phyloP scores from a whole-genome alignment of 2,888 invertebrate species.

The Gandaritis pyraliata region DNA sequence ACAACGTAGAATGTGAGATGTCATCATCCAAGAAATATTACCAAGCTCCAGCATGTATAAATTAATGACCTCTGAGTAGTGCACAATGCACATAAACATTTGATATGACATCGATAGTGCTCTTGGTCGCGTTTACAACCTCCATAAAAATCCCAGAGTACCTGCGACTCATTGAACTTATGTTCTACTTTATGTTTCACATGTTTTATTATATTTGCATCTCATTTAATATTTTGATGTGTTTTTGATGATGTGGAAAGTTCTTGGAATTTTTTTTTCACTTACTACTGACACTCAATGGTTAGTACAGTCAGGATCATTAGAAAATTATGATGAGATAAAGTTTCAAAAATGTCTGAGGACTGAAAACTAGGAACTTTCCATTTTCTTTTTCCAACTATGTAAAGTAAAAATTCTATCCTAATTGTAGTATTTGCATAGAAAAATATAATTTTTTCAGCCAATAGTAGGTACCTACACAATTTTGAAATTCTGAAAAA shows the following conservation, averaged over 20 bases:
- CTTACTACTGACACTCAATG: too few species aligned
- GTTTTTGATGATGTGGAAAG: background rate
- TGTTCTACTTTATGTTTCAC: constrained; percentile 5
- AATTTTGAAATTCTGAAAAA: too few species aligned
- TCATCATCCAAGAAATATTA: constrained; percentile 13
- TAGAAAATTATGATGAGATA: too few species aligned
- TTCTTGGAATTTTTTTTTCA: too few species aligned
- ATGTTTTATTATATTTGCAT: background rate
- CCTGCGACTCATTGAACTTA: constrained; percentile 12
- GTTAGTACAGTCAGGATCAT: too few species aligned
- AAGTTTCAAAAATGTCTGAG: too few species aligned
- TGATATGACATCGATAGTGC: constrained; percentile 70
- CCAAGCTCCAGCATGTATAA: constrained; percentile 44
- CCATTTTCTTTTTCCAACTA: too few species aligned
- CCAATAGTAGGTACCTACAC: too few species aligned
- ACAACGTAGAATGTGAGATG: background rate
- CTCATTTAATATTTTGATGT: background rate
- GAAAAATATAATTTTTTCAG: too few species aligned
- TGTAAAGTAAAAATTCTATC: too few species aligned
- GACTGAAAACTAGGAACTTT: too few species aligned
- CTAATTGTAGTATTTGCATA: too few species aligned
- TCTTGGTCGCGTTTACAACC: constrained; percentile 66
- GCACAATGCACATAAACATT: constrained; percentile 61
- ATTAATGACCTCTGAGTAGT: constrained; percentile 63
- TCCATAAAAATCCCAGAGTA: constrained; percentile 63